Conservation (phyloP, 2,113 vertebrate species). For the Hippoglossus stenolepis region DNA sequence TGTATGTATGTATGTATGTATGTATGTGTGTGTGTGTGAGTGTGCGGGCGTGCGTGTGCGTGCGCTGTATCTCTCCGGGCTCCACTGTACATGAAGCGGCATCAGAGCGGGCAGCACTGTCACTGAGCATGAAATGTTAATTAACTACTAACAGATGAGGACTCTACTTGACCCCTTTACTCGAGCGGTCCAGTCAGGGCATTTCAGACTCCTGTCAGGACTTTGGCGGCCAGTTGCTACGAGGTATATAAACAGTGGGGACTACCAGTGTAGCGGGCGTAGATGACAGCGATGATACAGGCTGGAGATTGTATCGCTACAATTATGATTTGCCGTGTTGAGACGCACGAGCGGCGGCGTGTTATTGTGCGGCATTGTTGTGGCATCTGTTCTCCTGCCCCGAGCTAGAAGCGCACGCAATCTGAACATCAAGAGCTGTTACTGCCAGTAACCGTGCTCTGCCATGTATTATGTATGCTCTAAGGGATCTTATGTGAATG, state of each 20-base stretch:
- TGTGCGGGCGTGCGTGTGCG: not conserved
- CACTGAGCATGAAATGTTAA: slow-evolving; percentile 74
- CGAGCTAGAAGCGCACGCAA: slow-evolving; percentile 63
- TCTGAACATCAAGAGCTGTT: slow-evolving; percentile 71
- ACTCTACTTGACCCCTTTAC: slow-evolving; percentile 70
- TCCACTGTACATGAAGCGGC: slow-evolving; percentile 39
- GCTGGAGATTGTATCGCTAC: slow-evolving; percentile 43
- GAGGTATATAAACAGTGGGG: slow-evolving; percentile 30
- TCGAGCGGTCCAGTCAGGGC: slow-evolving; percentile 53
- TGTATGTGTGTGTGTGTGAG: not conserved
- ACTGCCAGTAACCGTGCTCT: slow-evolving; percentile 66
- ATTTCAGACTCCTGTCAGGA: slow-evolving; percentile 46
- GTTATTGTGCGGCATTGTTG: slow-evolving; percentile 54
- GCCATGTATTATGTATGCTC: slow-evolving; percentile 76
- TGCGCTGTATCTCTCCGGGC: slow-evolving; percentile 20
- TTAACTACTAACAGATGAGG: slow-evolving; percentile 71
- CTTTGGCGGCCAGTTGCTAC: slow-evolving; percentile 24
- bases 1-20: not conserved
- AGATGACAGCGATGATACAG: slow-evolving; percentile 50
- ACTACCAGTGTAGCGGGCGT: slow-evolving; percentile 23
- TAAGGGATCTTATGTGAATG: slow-evolving; percentile 54
- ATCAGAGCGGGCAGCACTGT: slow-evolving; percentile 49
- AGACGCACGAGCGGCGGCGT: slow-evolving; percentile 40
- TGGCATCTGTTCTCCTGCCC: slow-evolving; percentile 76
- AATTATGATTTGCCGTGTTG: slow-evolving; percentile 42